Evolutionary conservation across 53 echinoderm and acorn worm species (phyloP), one percentile per base, ranked within the genome.

Genomic region (Hippasteria phrygiana): DNA sequence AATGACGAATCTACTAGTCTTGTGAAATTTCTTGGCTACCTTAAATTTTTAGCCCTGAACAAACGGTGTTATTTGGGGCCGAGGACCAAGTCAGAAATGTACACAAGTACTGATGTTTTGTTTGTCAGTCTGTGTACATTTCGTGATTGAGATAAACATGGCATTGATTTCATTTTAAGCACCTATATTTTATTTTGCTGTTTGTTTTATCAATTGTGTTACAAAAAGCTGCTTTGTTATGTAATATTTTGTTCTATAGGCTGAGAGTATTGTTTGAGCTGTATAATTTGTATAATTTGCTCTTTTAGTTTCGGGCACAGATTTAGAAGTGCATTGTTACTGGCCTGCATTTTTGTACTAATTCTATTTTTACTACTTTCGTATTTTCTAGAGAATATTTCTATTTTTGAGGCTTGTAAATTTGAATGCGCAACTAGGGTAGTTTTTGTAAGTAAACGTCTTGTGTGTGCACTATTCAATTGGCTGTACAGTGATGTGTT

Each of bases 1-100:
- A n/a, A n/a, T n/a, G n/a, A n/a, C n/a, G n/a, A n/a, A n/a, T n/a
- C n/a, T n/a, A n/a, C n/a, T n/a, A n/a, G n/a, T n/a, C n/a, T n/a
- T n/a, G n/a, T n/a, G n/a, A n/a, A n/a, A n/a, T n/a, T n/a, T n/a
- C n/a, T n/a, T n/a, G n/a, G n/a, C n/a, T n/a, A n/a, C n/a, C 46
- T 45, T 45, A 45, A 45, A 5, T 45, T 45, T 45, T 5, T 11
- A 7, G 11, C 0, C 16, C 20, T 13, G 17, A 48, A 12, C 22
- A 4, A 4, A 43, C 1, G 76, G 76, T 76, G 76, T 51, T 76
- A 8, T 76, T 76, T 53, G 16, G 16, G 76, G 76, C 12, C 9
- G 2, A 14, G 29, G 10, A 42, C 43, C 20, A 17, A 76, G 43
- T 75, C 76, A 32, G 26, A 50, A 18, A 50, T 51, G 26, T 24